Percentiles rank a stretch among this genome's conserved stretches.
Conservation (phyloP, 2,113 vertebrate genomes). For the Ctenodactylus gundi region DNA sequence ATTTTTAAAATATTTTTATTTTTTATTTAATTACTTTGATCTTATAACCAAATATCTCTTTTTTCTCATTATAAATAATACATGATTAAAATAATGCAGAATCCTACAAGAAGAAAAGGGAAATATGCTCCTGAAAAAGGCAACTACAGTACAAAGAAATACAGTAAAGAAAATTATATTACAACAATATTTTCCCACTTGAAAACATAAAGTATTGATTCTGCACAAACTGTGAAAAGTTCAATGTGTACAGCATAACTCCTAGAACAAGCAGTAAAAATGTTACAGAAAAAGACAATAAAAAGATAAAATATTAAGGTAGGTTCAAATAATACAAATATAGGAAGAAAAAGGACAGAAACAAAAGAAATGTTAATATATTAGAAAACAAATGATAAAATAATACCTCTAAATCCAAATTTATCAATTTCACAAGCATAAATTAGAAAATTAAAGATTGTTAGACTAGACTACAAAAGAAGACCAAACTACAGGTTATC, state of each 20-base stretch:
- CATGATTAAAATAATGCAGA: not conserved
- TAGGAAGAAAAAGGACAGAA: not conserved
- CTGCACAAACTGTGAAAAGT: not conserved
- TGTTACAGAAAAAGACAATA: not conserved
- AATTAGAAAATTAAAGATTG: conserved; percentile 10
- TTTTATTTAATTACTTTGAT: not conserved
- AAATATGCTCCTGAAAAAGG: not conserved
- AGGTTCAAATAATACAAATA: not conserved
- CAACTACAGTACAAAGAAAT: not conserved
- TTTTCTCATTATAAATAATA: not conserved
- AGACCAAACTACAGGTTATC: not conserved
- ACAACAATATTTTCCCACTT: not conserved
- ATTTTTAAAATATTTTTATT: too few species aligned
- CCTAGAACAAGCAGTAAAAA: not conserved
- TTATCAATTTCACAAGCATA: not conserved
- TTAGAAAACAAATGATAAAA: conserved; percentile 20
- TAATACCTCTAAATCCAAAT: not conserved
- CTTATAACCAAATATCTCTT: not conserved
- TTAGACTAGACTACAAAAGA: not conserved
- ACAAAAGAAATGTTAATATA: not conserved
- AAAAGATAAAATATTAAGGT: conserved; percentile 11
- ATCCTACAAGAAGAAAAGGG: not conserved
- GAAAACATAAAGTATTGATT: conserved; percentile 14
- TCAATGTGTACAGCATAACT: not conserved
- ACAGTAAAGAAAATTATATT: not conserved